Evolutionary conservation across 1,140 invertebrate genomes (phyloP).

Genomic region (Drosophila bocki): DNA sequence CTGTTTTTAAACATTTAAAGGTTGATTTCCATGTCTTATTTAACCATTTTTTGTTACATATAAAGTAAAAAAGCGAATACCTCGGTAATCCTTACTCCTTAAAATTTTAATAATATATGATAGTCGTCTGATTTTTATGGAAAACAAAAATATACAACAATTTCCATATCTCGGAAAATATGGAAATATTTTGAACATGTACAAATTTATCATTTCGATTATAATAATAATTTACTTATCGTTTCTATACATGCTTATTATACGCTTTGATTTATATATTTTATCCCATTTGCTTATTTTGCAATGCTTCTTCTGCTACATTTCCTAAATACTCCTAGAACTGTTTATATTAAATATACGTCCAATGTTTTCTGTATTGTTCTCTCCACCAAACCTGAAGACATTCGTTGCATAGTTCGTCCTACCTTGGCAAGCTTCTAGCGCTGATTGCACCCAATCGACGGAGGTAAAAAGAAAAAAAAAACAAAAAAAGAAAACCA

Average conservation of each 20-base stretch:
- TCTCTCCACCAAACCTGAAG: constrained; percentile 35
- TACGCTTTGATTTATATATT: not conserved
- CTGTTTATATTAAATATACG: constrained; percentile 21
- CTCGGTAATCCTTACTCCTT: not conserved
- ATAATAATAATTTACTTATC: not conserved
- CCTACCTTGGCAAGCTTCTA: constrained; percentile 48
- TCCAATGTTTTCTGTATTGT: constrained; percentile 41
- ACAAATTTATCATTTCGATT: not conserved
- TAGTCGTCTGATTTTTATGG: no score
- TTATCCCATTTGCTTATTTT: not conserved
- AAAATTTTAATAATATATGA: not conserved
- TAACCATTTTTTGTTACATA: not conserved
- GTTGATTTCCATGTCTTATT: not conserved
- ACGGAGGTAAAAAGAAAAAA: constrained; percentile 38
- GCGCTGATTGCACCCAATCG: constrained; percentile 48
- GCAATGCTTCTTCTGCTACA: not conserved
- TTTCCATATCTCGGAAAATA: no score
- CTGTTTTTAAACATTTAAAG: not conserved
- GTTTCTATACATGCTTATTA: not conserved
- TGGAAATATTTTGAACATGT: not conserved
- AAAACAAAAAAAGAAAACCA: not conserved
- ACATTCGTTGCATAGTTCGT: constrained; percentile 48
- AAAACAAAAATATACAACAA: no score
- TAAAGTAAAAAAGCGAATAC: not conserved
- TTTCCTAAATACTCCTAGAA: not conserved